Evolutionary conservation across 2,888 invertebrate species (phyloP).

Genomic region (Mesorhabditis sp.): DNA sequence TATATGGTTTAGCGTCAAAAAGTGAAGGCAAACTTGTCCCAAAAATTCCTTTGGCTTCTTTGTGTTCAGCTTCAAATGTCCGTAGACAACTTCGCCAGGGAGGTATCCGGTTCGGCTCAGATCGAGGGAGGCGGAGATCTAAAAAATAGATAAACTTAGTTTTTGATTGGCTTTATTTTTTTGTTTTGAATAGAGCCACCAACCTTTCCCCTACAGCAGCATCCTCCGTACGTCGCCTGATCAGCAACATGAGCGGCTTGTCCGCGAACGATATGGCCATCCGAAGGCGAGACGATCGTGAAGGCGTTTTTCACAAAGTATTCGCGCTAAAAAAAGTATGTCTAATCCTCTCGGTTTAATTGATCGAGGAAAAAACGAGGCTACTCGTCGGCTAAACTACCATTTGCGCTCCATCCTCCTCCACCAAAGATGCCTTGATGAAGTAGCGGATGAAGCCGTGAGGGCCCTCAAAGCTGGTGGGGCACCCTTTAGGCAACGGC

Average conservation of each 20-base stretch:
- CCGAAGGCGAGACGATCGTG: conserved; percentile 41
- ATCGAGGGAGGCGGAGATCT: conserved; percentile 42
- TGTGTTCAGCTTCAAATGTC: conserved; percentile 37
- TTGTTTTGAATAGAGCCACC: not conserved
- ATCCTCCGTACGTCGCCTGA: conserved; percentile 43
- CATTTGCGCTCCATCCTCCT: conserved; percentile 33
- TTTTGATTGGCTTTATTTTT: not conserved
- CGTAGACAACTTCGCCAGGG: conserved; percentile 49
- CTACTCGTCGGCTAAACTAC: conserved; percentile 7
- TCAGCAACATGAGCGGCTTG: conserved; percentile 39
- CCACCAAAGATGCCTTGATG: conserved; percentile 46
- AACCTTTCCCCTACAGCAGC: conserved; percentile 50
- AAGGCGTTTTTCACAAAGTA: conserved; percentile 52
- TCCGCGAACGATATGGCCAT: conserved; percentile 35
- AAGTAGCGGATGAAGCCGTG: conserved; percentile 54
- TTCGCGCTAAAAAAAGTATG: conserved; percentile 35
- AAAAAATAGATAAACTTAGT: conserved; percentile 9
- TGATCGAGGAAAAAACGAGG: not conserved
- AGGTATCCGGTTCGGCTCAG: conserved; percentile 48
- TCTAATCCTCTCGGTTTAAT: not conserved
- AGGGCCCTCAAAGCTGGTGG: conserved; percentile 51
- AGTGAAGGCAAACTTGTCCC: conserved; percentile 19
- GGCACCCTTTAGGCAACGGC: conserved; percentile 52
- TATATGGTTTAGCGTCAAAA: not conserved
- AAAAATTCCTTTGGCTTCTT: conserved; percentile 41